Percentiles rank a stretch among this genome's conserved stretches.
Conservation (phyloP, 2,888 invertebrate species). For the Apamea crenata region DNA sequence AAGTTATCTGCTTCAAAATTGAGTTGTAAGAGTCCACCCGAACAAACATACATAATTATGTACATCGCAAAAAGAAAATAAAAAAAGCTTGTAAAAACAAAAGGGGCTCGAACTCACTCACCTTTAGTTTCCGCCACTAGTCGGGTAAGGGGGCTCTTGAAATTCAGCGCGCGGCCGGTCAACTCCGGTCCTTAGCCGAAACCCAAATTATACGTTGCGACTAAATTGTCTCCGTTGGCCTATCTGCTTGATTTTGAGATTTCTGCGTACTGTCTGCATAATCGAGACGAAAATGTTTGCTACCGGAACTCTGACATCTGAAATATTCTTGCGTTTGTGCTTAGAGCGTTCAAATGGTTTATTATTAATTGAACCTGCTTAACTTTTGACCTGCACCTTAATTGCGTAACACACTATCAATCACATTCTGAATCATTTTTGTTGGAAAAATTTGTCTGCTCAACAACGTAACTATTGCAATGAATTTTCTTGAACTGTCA, state of each 20-base stretch:
- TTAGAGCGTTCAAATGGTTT: neutral
- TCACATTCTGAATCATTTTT: too few species aligned
- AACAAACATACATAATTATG: too few species aligned
- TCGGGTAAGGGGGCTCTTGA: constrained; percentile 71
- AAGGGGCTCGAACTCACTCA: too few species aligned
- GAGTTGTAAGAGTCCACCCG: too few species aligned
- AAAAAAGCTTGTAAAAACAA: too few species aligned
- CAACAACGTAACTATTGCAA: too few species aligned
- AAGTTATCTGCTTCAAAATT: too few species aligned
- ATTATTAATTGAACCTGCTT: neutral
- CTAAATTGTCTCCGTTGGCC: constrained; percentile 83
- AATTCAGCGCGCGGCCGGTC: constrained; percentile 79
- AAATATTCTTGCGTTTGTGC: neutral
- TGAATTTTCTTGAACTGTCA: too few species aligned
- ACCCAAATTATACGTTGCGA: constrained; percentile 84
- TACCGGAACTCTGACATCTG: neutral
- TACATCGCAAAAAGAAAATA: too few species aligned
- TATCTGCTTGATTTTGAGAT: constrained; percentile 79
- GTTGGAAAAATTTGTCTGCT: too few species aligned
- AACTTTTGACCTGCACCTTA: too few species aligned
- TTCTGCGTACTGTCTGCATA: constrained; percentile 76
- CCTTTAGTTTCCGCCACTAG: constrained; percentile 54
- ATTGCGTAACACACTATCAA: too few species aligned
- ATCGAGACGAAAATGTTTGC: constrained; percentile 18
- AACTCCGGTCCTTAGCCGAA: constrained; percentile 75